phyloP scores from a whole-genome alignment of 2,797 vertebrate genomes.

The Spondyliosoma cantharus region DNA sequence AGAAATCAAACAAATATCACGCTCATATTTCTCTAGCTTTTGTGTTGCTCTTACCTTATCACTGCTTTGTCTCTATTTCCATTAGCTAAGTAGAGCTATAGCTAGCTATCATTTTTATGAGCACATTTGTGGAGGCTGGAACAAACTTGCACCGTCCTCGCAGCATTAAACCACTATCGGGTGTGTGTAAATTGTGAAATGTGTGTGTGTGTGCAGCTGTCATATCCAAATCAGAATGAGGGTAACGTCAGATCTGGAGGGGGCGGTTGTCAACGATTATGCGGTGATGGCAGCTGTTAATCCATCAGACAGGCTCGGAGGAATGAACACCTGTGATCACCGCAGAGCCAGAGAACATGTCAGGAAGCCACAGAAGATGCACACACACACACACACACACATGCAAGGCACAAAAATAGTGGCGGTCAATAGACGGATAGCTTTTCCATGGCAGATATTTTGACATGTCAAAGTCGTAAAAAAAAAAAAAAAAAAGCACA shows the following conservation, averaged over 20 bases:
- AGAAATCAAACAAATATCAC: slow-evolving; percentile 73
- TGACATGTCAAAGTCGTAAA: background rate
- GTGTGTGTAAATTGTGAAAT: slow-evolving; percentile 21
- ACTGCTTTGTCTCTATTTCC: slow-evolving; percentile 31
- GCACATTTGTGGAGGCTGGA: slow-evolving; percentile 17
- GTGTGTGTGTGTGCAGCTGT: slow-evolving; percentile 62
- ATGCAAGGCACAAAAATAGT: slow-evolving; percentile 8
- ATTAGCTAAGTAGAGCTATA: background rate
- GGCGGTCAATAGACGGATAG: background rate
- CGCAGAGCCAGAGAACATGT: slow-evolving; percentile 59
- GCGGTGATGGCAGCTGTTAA: slow-evolving; percentile 72
- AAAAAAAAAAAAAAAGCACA: background rate
- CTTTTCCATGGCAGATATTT: background rate
- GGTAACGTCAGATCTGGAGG: slow-evolving; percentile 56
- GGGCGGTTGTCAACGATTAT: slow-evolving; percentile 41
- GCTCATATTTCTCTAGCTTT: slow-evolving; percentile 47
- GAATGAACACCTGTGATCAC: slow-evolving; percentile 82
- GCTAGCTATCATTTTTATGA: slow-evolving; percentile 12
- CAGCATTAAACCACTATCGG: slow-evolving; percentile 7
- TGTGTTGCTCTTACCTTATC: slow-evolving; percentile 43
- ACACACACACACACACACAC: slow-evolving; percentile 26
- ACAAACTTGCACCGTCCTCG: slow-evolving; percentile 22
- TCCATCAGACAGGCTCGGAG: slow-evolving; percentile 71
- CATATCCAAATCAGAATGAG: slow-evolving; percentile 60
- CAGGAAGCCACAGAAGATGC: slow-evolving; percentile 27